These are phyloP conservation scores for Cyanocitta stelleri DNA, from an alignment of 2,113 vertebrate genomes.

Conservation along the genomic window DNA sequence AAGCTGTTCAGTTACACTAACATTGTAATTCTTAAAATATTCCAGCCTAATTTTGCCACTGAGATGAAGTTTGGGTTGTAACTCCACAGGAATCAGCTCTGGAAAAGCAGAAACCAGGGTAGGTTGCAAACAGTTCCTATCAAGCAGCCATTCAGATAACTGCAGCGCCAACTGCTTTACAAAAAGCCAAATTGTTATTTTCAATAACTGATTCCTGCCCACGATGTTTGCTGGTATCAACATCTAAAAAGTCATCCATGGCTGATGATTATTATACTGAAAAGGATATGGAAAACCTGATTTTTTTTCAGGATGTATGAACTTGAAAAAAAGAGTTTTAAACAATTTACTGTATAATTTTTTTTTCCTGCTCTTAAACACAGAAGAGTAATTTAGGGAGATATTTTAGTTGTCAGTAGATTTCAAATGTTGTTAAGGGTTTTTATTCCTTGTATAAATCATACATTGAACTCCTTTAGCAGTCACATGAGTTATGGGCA, in stretches of 20 bases:
- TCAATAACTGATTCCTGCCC: not conserved
- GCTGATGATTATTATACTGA: not conserved
- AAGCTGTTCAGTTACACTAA: not conserved
- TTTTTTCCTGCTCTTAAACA: not conserved
- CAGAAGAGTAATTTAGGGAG: not conserved
- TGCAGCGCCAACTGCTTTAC: not conserved
- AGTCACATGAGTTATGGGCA: not conserved
- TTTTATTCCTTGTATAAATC: not conserved
- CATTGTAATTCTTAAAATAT: not conserved
- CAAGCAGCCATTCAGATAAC: not conserved
- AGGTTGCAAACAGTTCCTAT: not conserved
- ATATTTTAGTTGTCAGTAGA: not conserved
- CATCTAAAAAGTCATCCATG: not conserved
- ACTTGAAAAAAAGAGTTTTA: not conserved
- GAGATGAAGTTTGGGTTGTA: not conserved
- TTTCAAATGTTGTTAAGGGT: not conserved
- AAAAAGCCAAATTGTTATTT: constrained; percentile 20
- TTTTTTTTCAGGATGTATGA: not conserved
- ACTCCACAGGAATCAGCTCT: not conserved
- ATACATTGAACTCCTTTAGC: not conserved
- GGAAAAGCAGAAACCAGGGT: constrained; percentile 18
- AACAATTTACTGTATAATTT: not conserved
- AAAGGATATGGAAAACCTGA: not conserved
- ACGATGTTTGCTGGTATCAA: not conserved
- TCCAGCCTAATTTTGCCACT: not conserved